phyloP scores from a whole-genome alignment of 2,113 vertebrate genomes.

The Amblyopsis rosae region DNA sequence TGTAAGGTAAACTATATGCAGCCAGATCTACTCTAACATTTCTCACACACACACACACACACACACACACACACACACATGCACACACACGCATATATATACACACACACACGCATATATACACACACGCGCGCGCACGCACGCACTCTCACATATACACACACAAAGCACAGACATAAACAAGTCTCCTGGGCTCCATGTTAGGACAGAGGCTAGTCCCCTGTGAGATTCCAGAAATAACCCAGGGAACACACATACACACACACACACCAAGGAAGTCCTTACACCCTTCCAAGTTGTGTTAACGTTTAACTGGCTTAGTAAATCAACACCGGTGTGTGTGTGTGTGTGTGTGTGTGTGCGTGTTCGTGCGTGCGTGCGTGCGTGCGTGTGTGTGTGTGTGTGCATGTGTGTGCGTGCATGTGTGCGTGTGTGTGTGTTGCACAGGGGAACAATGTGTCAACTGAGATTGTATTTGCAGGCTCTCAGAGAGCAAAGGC shows the following conservation, averaged over 20 bases:
- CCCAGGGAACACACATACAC: conserved; percentile 18
- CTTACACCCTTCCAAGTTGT: conserved; percentile 39
- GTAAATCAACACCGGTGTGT: conserved; percentile 50
- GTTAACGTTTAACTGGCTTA: conserved; percentile 62
- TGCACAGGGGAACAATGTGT: background rate
- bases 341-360: conserved; percentile 15
- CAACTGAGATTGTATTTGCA: conserved; percentile 8
- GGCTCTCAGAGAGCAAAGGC: conserved; percentile 21
- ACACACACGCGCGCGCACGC: conserved; percentile 8
- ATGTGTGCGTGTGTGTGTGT: background rate
- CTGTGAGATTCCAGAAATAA: conserved; percentile 35
- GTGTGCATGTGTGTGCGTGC: conserved; percentile 10
- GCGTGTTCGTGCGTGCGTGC: conserved; percentile 10
- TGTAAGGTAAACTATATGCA: too few relatives aligned
- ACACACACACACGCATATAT: background rate
- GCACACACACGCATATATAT: conserved; percentile 9
- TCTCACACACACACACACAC: conserved; percentile 7
- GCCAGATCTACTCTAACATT: too few relatives aligned
- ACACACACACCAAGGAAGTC: conserved; percentile 16
- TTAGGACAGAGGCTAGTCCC: conserved; percentile 36
- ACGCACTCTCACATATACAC: conserved; percentile 25
- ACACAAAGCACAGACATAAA: conserved; percentile 37
- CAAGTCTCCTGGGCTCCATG: conserved; percentile 26
- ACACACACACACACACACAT: background rate
- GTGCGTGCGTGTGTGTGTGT: conserved; percentile 4